Conservation (phyloP, 2,797 vertebrate species). For the Heteromormyrus szaboi region DNA sequence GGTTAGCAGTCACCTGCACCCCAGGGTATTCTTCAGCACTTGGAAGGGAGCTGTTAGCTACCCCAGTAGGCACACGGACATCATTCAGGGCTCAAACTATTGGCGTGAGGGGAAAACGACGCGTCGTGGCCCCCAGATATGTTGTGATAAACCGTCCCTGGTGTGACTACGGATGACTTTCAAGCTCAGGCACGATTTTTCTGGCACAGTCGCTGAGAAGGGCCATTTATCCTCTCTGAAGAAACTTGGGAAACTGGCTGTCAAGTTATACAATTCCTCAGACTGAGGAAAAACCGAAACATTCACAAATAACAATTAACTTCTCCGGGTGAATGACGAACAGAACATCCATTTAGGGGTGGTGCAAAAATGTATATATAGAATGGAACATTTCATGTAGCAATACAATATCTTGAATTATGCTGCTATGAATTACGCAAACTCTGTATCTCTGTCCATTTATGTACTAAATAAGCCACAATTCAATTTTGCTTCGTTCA, state of each 20-base stretch:
- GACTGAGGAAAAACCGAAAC: neutral
- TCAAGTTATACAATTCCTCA: neutral
- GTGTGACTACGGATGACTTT: neutral
- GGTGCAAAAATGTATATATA: neutral
- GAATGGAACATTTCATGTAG: neutral
- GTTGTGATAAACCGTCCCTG: neutral
- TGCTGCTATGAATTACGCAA: neutral
- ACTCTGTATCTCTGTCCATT: neutral
- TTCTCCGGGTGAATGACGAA: neutral
- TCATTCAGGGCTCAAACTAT: neutral
- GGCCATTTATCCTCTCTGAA: neutral
- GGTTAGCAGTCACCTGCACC: neutral
- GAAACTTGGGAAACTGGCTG: neutral
- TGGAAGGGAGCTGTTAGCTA: neutral
- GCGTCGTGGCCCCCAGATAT: neutral
- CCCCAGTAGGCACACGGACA: neutral
- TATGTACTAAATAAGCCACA: neutral
- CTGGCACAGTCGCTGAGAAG: neutral
- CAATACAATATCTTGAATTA: neutral
- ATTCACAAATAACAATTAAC: neutral
- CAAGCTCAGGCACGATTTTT: neutral
- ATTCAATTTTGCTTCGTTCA: neutral
- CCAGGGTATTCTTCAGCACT: neutral
- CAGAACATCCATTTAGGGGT: neutral
- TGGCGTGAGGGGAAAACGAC: neutral